Conservation (phyloP, 2,888 invertebrate genomes). For the Metalampra italica region DNA sequence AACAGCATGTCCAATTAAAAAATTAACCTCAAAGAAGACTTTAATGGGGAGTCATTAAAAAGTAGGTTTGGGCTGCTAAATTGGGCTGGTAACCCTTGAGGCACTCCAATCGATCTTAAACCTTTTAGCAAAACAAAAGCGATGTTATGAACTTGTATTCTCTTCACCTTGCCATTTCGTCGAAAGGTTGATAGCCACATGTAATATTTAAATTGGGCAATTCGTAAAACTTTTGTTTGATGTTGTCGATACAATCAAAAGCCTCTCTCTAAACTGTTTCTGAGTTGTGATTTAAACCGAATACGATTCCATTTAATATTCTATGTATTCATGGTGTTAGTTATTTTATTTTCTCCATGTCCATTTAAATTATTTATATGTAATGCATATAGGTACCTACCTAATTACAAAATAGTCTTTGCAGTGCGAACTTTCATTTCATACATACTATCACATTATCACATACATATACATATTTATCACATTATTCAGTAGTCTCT, state of each 20-base stretch:
- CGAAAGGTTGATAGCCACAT: slow-evolving; percentile 17
- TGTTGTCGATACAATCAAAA: slow-evolving; percentile 15
- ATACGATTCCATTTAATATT: too few relatives aligned
- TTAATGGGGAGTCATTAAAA: not conserved
- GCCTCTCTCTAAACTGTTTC: slow-evolving; percentile 2
- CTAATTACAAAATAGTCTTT: too few relatives aligned
- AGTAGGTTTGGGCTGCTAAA: not conserved
- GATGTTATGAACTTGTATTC: not conserved
- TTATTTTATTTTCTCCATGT: not conserved
- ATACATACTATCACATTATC: too few relatives aligned
- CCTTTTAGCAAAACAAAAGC: slow-evolving; percentile 2
- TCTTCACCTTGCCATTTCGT: slow-evolving; percentile 28
- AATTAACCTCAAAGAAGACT: not conserved
- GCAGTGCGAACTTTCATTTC: too few relatives aligned
- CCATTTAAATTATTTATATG: not conserved
- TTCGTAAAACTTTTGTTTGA: slow-evolving; percentile 19
- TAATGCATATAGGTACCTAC: too few relatives aligned
- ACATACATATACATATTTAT: too few relatives aligned
- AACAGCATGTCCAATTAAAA: slow-evolving; percentile 15
- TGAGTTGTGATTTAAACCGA: not conserved
- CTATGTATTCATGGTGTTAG: too few relatives aligned
- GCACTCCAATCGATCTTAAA: slow-evolving; percentile 6
- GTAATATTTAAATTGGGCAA: slow-evolving; percentile 22
- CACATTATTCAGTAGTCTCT: too few relatives aligned
- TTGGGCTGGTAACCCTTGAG: slow-evolving; percentile 8